Conservation (phyloP, 2,797 vertebrate species). For the Chelonia mydas region DNA sequence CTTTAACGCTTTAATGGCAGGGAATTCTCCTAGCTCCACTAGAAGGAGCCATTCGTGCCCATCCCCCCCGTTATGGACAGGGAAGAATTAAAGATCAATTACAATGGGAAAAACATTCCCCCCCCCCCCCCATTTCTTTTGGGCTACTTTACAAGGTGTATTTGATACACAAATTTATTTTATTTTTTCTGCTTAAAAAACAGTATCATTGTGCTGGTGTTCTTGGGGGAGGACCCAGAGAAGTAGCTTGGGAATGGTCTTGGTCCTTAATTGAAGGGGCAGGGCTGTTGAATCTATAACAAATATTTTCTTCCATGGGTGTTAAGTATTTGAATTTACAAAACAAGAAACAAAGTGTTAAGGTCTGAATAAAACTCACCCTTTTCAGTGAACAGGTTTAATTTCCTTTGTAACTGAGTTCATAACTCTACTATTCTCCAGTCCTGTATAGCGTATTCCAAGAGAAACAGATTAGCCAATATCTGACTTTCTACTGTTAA, state of each 20-base stretch:
- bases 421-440: constrained; percentile 19
- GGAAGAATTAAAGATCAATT: not conserved
- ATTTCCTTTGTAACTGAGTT: constrained; percentile 18
- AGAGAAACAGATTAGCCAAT: constrained; percentile 13
- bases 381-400: constrained; percentile 13
- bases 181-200: constrained; percentile 8
- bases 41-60: not conserved
- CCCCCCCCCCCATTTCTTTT: not conserved
- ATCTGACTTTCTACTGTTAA: not conserved
- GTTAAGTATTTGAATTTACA: constrained; percentile 23
- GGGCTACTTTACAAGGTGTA: not conserved
- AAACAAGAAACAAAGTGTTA: not conserved
- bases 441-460: constrained; percentile 18
- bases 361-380: not conserved
- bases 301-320: not conserved
- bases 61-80: not conserved
- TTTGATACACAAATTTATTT: no score
- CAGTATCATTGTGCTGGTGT: not conserved
- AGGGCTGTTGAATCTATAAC: not conserved
- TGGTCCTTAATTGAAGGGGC: not conserved
- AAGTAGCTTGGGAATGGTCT: not conserved
- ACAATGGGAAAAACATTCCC: not conserved
- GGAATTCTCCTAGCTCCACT: not conserved
- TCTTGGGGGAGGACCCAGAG: not conserved
- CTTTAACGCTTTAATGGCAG: not conserved